Evolutionary conservation across 2,797 vertebrate species (phyloP).

Genomic region (Aphelocoma californica): DNA sequence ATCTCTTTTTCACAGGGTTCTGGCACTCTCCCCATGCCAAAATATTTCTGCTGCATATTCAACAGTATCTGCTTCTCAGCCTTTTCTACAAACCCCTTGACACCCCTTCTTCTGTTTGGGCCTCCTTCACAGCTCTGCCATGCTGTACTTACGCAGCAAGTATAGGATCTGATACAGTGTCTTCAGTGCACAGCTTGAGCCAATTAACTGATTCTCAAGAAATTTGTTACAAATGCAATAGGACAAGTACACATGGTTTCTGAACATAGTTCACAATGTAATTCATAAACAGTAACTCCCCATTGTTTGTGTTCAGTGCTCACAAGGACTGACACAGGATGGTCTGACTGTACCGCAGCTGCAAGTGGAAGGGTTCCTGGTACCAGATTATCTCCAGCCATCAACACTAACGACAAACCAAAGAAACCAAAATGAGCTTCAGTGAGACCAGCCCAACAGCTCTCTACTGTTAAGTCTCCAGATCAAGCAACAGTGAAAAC

Average conservation of each 20-base stretch:
- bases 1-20: background rate
- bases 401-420: background rate
- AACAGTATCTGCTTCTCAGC: background rate
- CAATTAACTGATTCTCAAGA: background rate
- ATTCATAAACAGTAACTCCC: background rate
- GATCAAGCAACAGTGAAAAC: background rate
- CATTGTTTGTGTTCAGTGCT: too few relatives aligned
- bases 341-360: background rate
- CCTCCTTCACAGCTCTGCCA: background rate
- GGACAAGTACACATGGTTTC: background rate
- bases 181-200: background rate
- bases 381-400: background rate
- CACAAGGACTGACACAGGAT: background rate
- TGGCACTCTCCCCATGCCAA: background rate
- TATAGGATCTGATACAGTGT: rapidly evolving
- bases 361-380: background rate
- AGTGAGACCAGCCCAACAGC: background rate
- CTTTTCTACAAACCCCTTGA: background rate
- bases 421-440: background rate
- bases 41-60: background rate
- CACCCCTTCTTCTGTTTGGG: background rate
- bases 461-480: background rate
- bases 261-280: background rate
- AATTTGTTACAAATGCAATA: background rate
- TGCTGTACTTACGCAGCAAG: background rate